Base-by-base conservation (phyloP, 1,140 invertebrate genomes). In the Drosophila ironensis region DNA sequence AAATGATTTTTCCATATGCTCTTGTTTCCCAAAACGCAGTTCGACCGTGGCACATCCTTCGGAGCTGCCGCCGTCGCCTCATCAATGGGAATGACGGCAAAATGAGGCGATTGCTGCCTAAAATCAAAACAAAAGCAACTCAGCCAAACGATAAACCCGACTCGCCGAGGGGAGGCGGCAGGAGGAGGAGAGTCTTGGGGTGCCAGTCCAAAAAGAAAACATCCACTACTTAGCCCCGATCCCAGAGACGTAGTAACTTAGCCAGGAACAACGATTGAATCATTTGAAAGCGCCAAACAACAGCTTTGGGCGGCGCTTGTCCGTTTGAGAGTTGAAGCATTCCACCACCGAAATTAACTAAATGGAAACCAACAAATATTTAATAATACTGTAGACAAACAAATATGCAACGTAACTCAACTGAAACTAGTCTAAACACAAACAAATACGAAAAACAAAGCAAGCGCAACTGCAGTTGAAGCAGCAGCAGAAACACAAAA, bases 41-140 rank as follows among this genome's bases (percentile, higher is more conserved):
- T 99, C 98, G 59, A 97, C 97, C 64, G 98, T 99, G 90, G 98
- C 98, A 60, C 97, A 99, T 92, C 96, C 97, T 40, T 98, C 97
- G 50, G 98, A 99, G 92, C 92, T 99, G 90, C 98, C 98, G 77
- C 98, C 98, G 17, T 98, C 97, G 80, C 98, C 98, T 57, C 97
- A 99, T 91, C 96, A 98, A 90, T 99, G 98, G 98, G 97, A 99
- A 93, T 98, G 93, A 93, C 93, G 91, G 82, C 89, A 90, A 88
- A 88, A 90, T 77, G 87, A 89, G 88, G 89, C 89, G 66, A 90
- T 89, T 81, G 89, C 89, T 73, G 89, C 89, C 89, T 90, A 90
- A 90, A 90, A 54, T 53, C 77, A 68, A 87, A 86, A 70, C 64
- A 75, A 59, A 59, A 66, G 51, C 48, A 72, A 45, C 50, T 38